A percentile compares a stretch with the other conserved stretches of the same genome.
These are phyloP conservation scores for Chymomyza costata DNA, from an alignment of 1,140 invertebrate genomes.

Conservation along the genomic window DNA sequence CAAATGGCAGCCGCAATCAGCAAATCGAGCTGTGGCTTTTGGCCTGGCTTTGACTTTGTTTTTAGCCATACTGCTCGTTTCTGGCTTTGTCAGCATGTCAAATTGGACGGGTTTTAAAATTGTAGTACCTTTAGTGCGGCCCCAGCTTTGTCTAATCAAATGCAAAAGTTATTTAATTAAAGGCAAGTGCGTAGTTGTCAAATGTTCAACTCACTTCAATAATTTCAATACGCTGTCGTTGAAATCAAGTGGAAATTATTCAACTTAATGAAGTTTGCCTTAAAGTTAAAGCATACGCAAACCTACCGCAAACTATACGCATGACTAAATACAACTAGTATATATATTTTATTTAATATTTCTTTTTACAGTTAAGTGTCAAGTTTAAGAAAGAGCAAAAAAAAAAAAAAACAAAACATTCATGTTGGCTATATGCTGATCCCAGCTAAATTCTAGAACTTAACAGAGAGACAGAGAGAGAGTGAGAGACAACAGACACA, in stretches of 20 bases:
- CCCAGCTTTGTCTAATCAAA: slow-evolving; percentile 40
- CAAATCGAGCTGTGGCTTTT: too few species aligned
- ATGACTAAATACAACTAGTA: too few species aligned
- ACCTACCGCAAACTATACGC: too few species aligned
- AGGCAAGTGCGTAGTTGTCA: slow-evolving; percentile 1
- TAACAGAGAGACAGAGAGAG: slow-evolving; percentile 9
- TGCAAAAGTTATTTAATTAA: slow-evolving; percentile 42
- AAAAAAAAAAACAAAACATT: too few species aligned
- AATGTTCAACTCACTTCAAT: too few species aligned
- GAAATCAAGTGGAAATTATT: slow-evolving; percentile 26
- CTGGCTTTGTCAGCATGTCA: slow-evolving; percentile 47
- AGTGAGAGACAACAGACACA: too few species aligned
- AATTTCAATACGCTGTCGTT: background rate
- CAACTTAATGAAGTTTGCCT: slow-evolving; percentile 32
- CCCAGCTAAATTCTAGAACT: background rate
- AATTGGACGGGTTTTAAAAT: slow-evolving; percentile 5
- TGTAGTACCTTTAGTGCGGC: slow-evolving; percentile 15
- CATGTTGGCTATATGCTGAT: too few species aligned
- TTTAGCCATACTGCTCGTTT: slow-evolving; percentile 1
- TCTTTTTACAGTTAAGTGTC: too few species aligned
- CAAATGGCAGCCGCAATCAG: background rate
- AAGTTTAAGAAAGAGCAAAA: too few species aligned
- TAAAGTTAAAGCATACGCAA: too few species aligned
- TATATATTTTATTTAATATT: too few species aligned
- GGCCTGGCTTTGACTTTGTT: too few species aligned